These are phyloP conservation scores for Temnothorax unifasciatus DNA, from an alignment of 2,888 invertebrate species.

Conservation along the genomic window DNA sequence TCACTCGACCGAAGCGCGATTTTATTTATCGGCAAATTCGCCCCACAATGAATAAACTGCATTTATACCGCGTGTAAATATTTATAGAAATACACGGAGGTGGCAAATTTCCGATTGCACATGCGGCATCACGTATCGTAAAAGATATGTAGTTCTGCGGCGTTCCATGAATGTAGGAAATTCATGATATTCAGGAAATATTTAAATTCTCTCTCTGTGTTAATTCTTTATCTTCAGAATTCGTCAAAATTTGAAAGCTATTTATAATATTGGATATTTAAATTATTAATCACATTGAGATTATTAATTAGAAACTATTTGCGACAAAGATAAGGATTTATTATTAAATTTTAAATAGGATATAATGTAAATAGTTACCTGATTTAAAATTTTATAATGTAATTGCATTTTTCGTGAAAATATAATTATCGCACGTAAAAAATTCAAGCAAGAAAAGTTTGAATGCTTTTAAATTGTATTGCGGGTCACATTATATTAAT, in stretches of 20 bases:
- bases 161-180: neutral
- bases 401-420: neutral
- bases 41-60: neutral
- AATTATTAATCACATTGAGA: neutral
- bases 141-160: neutral
- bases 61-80: conserved; percentile 36
- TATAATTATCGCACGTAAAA: neutral
- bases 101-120: neutral
- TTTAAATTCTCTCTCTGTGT: neutral
- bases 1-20: neutral
- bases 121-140: conserved; percentile 1
- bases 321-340: neutral
- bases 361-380: neutral
- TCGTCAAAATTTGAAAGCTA: neutral
- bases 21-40: conserved; percentile 33
- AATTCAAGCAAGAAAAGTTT: conserved; percentile 1
- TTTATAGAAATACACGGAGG: conserved; percentile 8
- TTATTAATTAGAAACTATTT: neutral
- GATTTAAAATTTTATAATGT: neutral
- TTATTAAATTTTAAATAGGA: neutral
- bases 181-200: neutral
- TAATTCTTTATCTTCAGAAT: neutral
- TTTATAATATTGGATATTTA: conserved; percentile 4
- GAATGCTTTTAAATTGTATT: neutral
- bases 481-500: neutral